A percentile compares a stretch with the other conserved stretches of the same genome.
Evolutionary conservation across 2,113 vertebrate species (phyloP).

Genomic region (Emydura subglobosa): DNA sequence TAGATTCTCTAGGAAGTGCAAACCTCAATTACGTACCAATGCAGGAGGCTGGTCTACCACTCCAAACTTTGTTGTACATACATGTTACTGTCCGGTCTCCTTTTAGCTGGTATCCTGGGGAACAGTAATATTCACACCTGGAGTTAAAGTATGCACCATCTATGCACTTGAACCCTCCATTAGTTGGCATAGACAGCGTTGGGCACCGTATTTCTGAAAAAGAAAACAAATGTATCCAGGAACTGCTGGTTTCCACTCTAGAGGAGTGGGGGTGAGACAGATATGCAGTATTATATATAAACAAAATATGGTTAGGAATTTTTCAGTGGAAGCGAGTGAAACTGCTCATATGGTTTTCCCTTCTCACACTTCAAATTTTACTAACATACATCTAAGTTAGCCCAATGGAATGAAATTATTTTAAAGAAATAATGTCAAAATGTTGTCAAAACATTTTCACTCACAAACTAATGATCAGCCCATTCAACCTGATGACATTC

Average conservation of each 20-base stretch:
- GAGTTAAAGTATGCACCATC: conserved; percentile 97
- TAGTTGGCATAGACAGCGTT: conserved; percentile 87
- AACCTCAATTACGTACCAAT: conserved; percentile 84
- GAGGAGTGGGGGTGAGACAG: neutral
- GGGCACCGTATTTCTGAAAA: conserved; percentile 92
- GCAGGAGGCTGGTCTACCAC: conserved; percentile 84
- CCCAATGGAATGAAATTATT: neutral
- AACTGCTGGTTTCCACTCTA: neutral
- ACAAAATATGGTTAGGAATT: rapidly evolving
- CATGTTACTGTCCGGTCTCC: conserved; percentile 88
- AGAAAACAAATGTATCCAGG: neutral
- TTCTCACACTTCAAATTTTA: neutral
- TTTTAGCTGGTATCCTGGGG: conserved; percentile 90
- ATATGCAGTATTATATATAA: neutral
- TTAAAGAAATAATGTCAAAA: neutral
- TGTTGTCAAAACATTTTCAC: neutral
- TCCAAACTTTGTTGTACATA: conserved; percentile 91
- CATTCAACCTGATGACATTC: neutral
- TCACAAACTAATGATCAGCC: neutral
- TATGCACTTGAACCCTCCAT: conserved; percentile 92
- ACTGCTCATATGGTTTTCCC: neutral
- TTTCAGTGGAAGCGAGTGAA: neutral
- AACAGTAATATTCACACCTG: conserved; percentile 94
- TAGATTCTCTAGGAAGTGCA: neutral
- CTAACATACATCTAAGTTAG: neutral